Conservation (phyloP, 2,113 vertebrate species). For the Leptosomus discolor region DNA sequence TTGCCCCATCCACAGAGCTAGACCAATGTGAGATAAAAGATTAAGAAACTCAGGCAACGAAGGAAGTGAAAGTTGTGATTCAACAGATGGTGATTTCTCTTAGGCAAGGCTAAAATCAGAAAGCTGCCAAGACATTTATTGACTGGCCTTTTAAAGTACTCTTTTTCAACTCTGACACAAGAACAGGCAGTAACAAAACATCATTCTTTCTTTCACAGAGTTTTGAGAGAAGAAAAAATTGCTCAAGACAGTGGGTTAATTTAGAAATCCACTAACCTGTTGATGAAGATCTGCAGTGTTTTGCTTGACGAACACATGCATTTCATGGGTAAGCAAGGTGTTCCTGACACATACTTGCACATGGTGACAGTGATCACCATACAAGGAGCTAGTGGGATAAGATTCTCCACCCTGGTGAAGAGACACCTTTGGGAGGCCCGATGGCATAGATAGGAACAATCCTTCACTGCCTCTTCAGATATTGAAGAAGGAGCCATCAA, state of each 20-base stretch:
- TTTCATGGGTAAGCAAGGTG: neutral
- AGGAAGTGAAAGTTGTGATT: constrained; percentile 32
- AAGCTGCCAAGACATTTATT: neutral
- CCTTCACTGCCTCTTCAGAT: neutral
- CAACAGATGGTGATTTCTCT: neutral
- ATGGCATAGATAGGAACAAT: neutral
- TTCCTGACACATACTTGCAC: neutral
- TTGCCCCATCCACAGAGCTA: neutral
- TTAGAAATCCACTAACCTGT: neutral
- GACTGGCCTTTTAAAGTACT: neutral
- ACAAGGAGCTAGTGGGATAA: neutral
- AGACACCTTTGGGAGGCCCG: neutral
- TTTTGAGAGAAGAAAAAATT: neutral
- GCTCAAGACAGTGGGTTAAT: neutral
- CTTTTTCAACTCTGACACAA: neutral
- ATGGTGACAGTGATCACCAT: neutral
- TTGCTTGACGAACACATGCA: neutral
- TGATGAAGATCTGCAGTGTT: neutral
- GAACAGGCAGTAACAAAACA: neutral
- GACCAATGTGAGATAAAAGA: neutral
- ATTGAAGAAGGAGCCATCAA: neutral
- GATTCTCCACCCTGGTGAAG: neutral
- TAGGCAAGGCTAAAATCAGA: neutral
- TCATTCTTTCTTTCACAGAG: neutral
- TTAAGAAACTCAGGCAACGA: neutral